These are phyloP conservation scores for Hippocampus guttulatus DNA, from an alignment of 2,113 vertebrate genomes.

Conservation along the genomic window DNA sequence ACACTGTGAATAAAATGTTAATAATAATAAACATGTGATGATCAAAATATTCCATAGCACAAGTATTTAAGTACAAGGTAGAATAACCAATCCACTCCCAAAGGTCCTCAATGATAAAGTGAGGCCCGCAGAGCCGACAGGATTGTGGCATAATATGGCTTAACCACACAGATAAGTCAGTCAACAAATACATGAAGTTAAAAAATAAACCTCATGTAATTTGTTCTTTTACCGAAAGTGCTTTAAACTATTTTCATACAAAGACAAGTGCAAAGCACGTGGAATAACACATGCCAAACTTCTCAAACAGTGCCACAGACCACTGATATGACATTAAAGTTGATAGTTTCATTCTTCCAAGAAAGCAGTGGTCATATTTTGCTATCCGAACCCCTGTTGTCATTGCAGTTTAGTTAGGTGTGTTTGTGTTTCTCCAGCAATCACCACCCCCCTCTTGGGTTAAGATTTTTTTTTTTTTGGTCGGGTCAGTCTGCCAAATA, in stretches of 20 bases:
- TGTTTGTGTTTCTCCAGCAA: neutral
- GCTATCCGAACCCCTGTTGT: neutral
- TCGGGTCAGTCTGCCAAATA: neutral
- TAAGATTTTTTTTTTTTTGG: neutral
- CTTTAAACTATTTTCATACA: neutral
- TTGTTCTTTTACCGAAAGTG: no score
- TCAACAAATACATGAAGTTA: no score
- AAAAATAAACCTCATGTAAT: no score
- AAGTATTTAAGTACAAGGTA: no score
- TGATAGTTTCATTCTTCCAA: neutral
- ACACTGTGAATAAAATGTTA: no score
- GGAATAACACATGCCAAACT: neutral
- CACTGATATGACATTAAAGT: neutral
- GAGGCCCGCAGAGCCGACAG: no score
- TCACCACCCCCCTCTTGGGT: neutral
- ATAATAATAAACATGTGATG: no score
- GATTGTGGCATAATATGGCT: no score
- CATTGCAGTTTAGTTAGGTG: neutral
- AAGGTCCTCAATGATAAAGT: no score
- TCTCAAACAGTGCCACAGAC: neutral
- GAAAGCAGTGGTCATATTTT: neutral
- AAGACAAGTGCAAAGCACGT: neutral
- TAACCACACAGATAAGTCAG: no score
- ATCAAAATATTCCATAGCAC: no score
- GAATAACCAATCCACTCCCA: no score